These are phyloP conservation scores for Heloderma charlesbogerti DNA, from an alignment of 2,113 vertebrate genomes.

Conservation along the genomic window DNA sequence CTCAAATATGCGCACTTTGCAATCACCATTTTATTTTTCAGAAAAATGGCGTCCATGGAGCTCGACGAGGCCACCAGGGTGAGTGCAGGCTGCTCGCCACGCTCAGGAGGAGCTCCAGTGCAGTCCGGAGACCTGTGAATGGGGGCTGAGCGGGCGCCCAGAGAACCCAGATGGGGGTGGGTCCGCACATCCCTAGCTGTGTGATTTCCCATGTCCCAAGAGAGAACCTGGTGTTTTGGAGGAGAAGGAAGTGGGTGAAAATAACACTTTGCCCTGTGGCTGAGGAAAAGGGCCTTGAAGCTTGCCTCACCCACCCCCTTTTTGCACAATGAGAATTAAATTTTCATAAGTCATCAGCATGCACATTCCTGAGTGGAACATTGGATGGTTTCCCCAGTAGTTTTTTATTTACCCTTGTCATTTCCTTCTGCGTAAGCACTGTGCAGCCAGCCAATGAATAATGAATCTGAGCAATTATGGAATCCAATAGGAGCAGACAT, in stretches of 20 bases:
- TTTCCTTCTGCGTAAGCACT: not conserved
- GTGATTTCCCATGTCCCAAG: not conserved
- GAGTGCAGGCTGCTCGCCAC: no score
- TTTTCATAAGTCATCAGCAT: not conserved
- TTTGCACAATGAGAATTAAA: not conserved
- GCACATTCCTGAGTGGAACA: not conserved
- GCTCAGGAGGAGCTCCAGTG: no score
- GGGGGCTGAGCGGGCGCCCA: no score
- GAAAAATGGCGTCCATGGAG: no score
- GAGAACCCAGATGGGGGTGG: no score
- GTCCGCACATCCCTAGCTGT: no score
- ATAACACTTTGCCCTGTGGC: not conserved
- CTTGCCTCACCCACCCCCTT: not conserved
- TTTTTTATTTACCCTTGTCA: not conserved
- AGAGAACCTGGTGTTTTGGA: not conserved
- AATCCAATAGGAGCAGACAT: not conserved
- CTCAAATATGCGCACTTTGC: no score
- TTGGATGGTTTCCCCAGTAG: not conserved
- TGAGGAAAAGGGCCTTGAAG: not conserved
- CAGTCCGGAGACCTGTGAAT: no score
- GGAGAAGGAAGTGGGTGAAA: not conserved
- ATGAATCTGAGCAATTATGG: not conserved
- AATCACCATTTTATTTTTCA: no score
- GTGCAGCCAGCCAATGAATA: not conserved
- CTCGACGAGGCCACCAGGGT: no score